Evolutionary conservation across 2,888 invertebrate species (phyloP), one percentile per base, ranked within the genome.

Genomic region (Periphyllus acericola): DNA sequence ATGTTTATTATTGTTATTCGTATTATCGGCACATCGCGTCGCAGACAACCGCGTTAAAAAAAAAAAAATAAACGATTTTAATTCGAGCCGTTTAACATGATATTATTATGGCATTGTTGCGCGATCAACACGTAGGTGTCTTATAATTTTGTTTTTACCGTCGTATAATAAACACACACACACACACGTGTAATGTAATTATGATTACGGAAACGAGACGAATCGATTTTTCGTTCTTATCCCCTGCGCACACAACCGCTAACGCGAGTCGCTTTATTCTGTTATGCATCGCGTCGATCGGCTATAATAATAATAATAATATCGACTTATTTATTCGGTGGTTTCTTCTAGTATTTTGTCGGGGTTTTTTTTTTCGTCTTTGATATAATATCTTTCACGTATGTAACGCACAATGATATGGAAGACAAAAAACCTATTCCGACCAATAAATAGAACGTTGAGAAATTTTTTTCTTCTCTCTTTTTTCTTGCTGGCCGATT

Each of bases 201-300:
- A 87, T 81, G 87, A 81, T 81, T 74, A 74, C 60, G 55, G 80
- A 8, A 74, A 80, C 81, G 74, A 87, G 74, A 87, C 87, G 87
- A 87, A 87, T 87, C 81, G 87, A 87, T 87, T 87, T 81, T 72
- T 74, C 72, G 75, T 75, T 84, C 74, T 87, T 87, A 80, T 81
- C 81, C 81, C 66, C 60, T 25, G 60, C 60, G 55, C 55, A 5
- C 21, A 21, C 21, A 17, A 4, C 21, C 55, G 55, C 21, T 32
- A 82, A 74, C 60, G 34, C 75, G 46, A 21, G 25, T 85, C 46
- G 66, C 76, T 76, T 84, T 32, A 84, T 84, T 76, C 46, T 84
- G 76, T 84, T 85, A 78, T 85, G 84, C 78, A 85, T 85, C 84
- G 68, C 46, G 76, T 78, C 76, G 32, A 68, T n/a, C 40, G 66